Conservation (phyloP, 2,113 vertebrate genomes). For the Lepidothrix coronata region DNA sequence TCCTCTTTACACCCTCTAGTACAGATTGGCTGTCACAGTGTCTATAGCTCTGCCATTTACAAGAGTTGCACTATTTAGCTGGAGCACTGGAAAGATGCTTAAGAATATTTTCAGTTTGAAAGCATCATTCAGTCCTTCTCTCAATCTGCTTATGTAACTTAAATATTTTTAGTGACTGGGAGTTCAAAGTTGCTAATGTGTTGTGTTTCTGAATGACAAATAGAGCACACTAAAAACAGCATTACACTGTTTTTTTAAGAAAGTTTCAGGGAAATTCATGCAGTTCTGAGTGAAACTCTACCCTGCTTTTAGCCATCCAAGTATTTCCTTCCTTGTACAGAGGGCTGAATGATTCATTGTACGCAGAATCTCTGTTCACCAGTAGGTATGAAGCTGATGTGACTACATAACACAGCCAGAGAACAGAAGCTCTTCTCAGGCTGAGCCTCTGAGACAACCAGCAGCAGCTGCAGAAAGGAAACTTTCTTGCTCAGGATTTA, state of each 20-base stretch:
- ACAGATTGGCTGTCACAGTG: constrained; percentile 2
- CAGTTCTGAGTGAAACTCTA: constrained; percentile 72
- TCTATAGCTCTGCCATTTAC: constrained; percentile 45
- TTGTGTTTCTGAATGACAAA: constrained; percentile 79
- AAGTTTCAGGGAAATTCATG: constrained; percentile 64
- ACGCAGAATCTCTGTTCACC: constrained; percentile 27
- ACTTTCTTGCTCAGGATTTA: constrained; percentile 67
- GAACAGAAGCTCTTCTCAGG: constrained; percentile 69
- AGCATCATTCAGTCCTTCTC: constrained; percentile 65
- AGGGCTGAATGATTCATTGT: constrained; percentile 78
- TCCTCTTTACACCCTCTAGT: constrained; percentile 13
- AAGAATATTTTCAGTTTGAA: constrained; percentile 66
- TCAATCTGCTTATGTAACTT: constrained; percentile 73
- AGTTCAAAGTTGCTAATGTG: constrained; percentile 76
- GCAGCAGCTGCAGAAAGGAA: constrained; percentile 46
- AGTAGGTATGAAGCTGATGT: constrained; percentile 58
- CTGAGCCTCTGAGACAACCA: constrained; percentile 32
- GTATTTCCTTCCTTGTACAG: constrained; percentile 71
- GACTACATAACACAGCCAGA: constrained; percentile 51
- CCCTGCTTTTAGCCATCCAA: constrained; percentile 63
- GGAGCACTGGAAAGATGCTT: constrained; percentile 62
- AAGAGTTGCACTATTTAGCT: constrained; percentile 64
- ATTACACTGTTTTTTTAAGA: constrained; percentile 69
- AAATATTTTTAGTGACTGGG: constrained; percentile 74
- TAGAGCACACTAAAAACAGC: constrained; percentile 72